Percentiles rank a stretch among this genome's conserved stretches.
phyloP scores from a whole-genome alignment of 1,140 invertebrate species.

The Eurosta solidaginis region DNA sequence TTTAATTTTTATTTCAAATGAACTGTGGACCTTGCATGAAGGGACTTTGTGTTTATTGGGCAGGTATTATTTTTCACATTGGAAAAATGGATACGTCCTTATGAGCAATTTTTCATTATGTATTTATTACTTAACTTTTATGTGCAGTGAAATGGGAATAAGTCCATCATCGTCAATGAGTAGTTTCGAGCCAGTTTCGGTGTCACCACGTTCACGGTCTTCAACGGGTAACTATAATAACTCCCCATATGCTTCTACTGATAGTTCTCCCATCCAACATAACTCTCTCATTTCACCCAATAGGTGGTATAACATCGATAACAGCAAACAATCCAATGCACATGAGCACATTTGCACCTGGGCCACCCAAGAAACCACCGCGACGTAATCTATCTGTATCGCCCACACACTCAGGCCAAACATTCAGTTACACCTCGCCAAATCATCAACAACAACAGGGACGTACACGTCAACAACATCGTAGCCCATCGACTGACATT shows the following conservation, averaged over 20 bases:
- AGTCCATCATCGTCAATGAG: conserved; percentile 58
- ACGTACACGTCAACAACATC: conserved; percentile 36
- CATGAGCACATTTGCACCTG: conserved; percentile 63
- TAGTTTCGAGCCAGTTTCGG: conserved; percentile 60
- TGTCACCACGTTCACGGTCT: conserved; percentile 52
- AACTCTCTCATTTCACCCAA: neutral
- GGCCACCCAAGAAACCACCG: conserved; percentile 86
- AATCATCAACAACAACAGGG: conserved; percentile 44
- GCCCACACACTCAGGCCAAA: conserved; percentile 62
- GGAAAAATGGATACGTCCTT: too few species aligned
- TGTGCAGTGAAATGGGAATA: conserved; percentile 48
- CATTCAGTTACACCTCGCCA: conserved; percentile 49
- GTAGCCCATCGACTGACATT: conserved; percentile 49
- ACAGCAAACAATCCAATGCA: conserved; percentile 37
- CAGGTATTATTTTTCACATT: too few species aligned
- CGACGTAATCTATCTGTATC: conserved; percentile 82
- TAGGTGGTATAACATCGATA: conserved; percentile 39
- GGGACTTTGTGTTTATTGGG: too few species aligned
- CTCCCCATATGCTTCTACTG: neutral
- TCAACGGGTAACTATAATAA: conserved; percentile 42
- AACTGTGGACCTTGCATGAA: too few species aligned
- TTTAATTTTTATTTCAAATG: too few species aligned
- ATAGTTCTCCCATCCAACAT: neutral
- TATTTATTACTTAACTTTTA: neutral
- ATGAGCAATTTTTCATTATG: too few species aligned